A percentile compares a stretch with the other conserved stretches of the same genome.
Evolutionary conservation across 1,140 invertebrate genomes (phyloP).

Genomic region (Octopus bimaculoides): DNA sequence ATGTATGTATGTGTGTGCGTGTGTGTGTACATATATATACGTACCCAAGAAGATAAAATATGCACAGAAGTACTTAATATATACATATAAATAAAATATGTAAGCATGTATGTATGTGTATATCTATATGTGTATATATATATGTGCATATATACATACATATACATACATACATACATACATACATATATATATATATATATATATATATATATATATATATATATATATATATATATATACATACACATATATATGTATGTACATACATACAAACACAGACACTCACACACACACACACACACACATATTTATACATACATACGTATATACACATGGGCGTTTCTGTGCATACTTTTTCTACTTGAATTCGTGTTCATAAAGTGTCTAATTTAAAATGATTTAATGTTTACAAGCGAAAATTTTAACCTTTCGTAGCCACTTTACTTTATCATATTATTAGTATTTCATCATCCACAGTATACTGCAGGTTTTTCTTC

Average conservation of each 20-base stretch:
- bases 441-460: too few relatives aligned
- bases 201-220: not conserved
- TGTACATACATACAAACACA: not conserved
- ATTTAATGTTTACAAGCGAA: too few relatives aligned
- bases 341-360: too few relatives aligned
- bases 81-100: too few relatives aligned
- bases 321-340: too few relatives aligned
- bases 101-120: not conserved
- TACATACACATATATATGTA: not conserved
- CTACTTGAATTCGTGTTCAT: too few relatives aligned
- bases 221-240: not conserved
- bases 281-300: not conserved
- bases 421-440: too few relatives aligned
- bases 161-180: not conserved
- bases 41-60: not conserved
- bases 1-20: not conserved
- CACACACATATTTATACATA: not conserved
- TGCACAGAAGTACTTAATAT: too few relatives aligned
- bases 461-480: too few relatives aligned
- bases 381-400: too few relatives aligned
- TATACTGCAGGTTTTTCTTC: too few relatives aligned
- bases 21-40: not conserved
- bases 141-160: not conserved
- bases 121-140: not conserved
- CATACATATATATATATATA: not conserved